Percentiles rank a stretch among this genome's conserved stretches.
Conservation (phyloP, 30 jellyfish, hydroid and myxozoan genomes). For the Morbakka virulenta region DNA sequence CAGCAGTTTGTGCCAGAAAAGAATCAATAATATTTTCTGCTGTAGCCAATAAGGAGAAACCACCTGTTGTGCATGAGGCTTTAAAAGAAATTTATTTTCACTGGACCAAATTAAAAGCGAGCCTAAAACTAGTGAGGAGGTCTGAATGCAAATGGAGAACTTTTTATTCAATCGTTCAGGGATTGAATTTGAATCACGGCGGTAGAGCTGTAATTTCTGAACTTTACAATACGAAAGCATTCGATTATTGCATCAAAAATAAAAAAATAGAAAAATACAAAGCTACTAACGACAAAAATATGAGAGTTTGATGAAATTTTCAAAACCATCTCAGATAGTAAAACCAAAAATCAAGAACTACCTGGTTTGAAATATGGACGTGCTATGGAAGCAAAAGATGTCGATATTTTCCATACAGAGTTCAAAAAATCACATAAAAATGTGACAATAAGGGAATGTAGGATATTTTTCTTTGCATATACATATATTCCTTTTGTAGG, state of each 20-base stretch:
- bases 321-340: conserved; percentile 5
- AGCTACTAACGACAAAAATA: not conserved
- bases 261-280: conserved; percentile 14
- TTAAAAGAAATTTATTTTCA: not conserved
- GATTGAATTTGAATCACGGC: conserved; percentile 27
- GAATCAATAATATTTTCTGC: conserved; percentile 42
- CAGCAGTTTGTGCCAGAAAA: not conserved
- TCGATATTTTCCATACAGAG: not conserved
- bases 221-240: conserved; percentile 22
- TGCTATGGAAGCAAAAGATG: conserved; percentile 52
- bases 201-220: conserved; percentile 34
- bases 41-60: conserved; percentile 15
- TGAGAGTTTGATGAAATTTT: conserved; percentile 17
- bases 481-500: conserved; percentile 34
- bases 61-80: not conserved
- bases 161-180: not conserved
- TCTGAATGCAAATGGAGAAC: not conserved
- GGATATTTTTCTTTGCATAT: not conserved
- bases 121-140: not conserved
- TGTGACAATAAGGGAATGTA: not conserved
- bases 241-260: conserved; percentile 53
- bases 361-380: conserved; percentile 61
- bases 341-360: not conserved
- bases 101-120: not conserved
- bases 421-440: not conserved